Percentiles rank a stretch among this genome's conserved stretches.
These are phyloP conservation scores for Pogonognathellus flavescens DNA, from an alignment of 1,140 invertebrate genomes.

Conservation along the genomic window DNA sequence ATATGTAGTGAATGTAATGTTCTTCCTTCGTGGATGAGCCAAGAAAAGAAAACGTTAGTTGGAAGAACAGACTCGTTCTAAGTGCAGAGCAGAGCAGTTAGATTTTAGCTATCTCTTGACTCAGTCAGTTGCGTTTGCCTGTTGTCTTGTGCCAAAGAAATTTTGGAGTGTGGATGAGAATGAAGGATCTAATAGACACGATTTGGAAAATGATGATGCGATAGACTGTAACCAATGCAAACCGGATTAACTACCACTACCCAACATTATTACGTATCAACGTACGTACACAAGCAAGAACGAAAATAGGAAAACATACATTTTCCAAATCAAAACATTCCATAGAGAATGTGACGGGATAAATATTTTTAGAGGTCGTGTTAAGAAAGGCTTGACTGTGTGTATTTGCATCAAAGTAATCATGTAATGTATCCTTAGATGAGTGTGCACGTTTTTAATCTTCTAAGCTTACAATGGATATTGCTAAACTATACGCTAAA, in stretches of 20 bases:
- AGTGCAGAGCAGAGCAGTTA: too few species aligned
- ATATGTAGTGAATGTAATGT: too few species aligned
- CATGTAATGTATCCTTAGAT: background rate
- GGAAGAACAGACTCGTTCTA: too few species aligned
- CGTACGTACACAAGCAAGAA: background rate
- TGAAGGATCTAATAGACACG: background rate
- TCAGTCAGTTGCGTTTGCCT: too few species aligned
- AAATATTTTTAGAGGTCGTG: conserved; percentile 51
- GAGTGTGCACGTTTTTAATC: too few species aligned
- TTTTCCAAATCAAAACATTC: conserved; percentile 55
- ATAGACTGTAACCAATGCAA: background rate
- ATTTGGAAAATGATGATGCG: background rate
- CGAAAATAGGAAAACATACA: conserved; percentile 50
- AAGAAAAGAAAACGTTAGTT: too few species aligned
- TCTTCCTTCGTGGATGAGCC: too few species aligned
- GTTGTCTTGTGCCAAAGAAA: background rate
- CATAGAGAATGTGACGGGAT: conserved; percentile 22
- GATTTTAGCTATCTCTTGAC: too few species aligned
- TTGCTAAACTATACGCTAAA: too few species aligned
- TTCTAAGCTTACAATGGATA: too few species aligned
- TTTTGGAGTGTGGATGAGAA: background rate
- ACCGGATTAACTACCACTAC: background rate
- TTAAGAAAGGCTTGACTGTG: background rate
- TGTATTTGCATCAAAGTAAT: too few species aligned
- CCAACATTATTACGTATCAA: background rate